phyloP scores from a whole-genome alignment of 1,140 invertebrate genomes.

The Drosophila repletoides region DNA sequence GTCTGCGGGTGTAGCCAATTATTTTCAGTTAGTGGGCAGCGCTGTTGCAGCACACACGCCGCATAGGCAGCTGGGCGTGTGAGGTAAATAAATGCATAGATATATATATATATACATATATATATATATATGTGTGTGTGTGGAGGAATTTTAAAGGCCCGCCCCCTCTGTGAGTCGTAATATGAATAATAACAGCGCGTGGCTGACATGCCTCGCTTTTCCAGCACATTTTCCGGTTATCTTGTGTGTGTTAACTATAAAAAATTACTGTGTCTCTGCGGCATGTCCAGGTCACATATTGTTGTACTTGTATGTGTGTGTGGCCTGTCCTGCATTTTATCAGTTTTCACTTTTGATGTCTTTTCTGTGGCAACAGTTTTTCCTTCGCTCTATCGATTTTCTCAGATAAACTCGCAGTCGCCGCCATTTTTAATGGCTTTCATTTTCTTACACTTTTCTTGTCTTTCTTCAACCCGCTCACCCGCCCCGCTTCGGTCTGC shows the following conservation, averaged over 20 bases:
- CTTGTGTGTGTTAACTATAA: slow-evolving; percentile 47
- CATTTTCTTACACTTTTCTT: slow-evolving; percentile 57
- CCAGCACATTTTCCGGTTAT: neutral
- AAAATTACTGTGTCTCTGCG: slow-evolving; percentile 18
- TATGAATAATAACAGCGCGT: slow-evolving; percentile 29
- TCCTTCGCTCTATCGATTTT: slow-evolving; percentile 60
- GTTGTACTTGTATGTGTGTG: neutral
- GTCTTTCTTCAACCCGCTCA: neutral
- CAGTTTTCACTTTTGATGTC: slow-evolving; percentile 59
- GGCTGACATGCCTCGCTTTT: slow-evolving; percentile 10
- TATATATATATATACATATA: neutral
- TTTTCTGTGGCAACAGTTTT: slow-evolving; percentile 34
- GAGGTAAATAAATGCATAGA: neutral
- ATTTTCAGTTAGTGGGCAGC: neutral
- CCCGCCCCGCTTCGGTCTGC: neutral
- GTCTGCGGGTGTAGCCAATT: slow-evolving; percentile 3
- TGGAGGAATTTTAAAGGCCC: neutral
- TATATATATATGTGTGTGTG: neutral
- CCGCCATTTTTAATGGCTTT: slow-evolving; percentile 76
- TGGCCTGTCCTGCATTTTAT: slow-evolving; percentile 59
- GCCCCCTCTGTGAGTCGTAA: neutral
- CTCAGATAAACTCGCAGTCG: slow-evolving; percentile 57
- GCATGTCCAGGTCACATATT: neutral
- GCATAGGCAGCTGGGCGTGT: neutral
- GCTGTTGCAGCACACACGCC: neutral